Evolutionary conservation across 2,888 invertebrate species (phyloP), one percentile per base, ranked within the genome.

Genomic region (Agrotis segetum): DNA sequence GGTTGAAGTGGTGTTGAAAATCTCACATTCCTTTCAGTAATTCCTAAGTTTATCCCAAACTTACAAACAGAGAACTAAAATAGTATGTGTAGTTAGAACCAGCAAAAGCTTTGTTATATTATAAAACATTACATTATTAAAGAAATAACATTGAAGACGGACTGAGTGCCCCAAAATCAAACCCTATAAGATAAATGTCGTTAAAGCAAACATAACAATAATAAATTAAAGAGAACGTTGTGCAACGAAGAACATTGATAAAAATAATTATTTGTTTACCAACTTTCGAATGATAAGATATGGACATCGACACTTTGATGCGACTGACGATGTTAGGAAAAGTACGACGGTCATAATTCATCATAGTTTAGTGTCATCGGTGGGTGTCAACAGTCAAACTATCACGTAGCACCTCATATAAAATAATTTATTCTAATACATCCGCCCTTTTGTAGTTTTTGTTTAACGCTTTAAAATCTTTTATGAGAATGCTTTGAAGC

Each of bases 231-330:
- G 50, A 29, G 11, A 58, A 21, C 9, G 68, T 80, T 79, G 80
- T 53, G 80, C 66, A 79, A 79, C 60, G 67, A 70, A 58, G 71
- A 71, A n/a, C n/a, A 49, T 71, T 40, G 79, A 79, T 79, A 79
- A 79, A 65, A 60, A 61, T 76, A 69, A 75, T 75, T 59, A 71
- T 76, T 80, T 80, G 68, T 79, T 79, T 79, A 80, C 71, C 63
- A 79, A 79, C 55, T 71, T 75, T 71, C n/a, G 16, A 53, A 66
- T 56, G 79, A 79, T 79, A 79, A 79, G 79, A 79, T 80, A 75
- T 17, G 24, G 3, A 40, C 56, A 55, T 67, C 58, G 21, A 49
- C 47, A 58, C 63, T 63, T 75, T 59, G 46, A 55, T 62, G 40
- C 19, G 40, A 53, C n/a, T 5, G 56, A 56, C 19, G 47, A 66